A percentile compares a stretch with the other conserved stretches of the same genome.
These are phyloP conservation scores for Monodelphis domestica DNA, from an alignment of 2,797 vertebrate genomes.

Conservation along the genomic window DNA sequence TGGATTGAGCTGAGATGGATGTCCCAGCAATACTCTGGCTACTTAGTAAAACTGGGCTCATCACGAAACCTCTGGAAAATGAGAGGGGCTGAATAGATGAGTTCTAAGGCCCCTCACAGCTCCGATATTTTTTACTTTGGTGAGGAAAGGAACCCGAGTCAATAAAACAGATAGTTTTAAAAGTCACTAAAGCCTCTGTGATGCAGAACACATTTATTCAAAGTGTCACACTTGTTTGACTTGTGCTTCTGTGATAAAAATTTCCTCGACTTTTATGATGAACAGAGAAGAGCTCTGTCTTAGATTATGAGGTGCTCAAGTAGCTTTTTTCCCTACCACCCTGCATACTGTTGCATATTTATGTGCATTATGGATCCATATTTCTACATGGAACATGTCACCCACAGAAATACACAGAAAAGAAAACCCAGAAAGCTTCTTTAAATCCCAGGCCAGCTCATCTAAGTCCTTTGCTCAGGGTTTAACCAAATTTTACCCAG, in stretches of 20 bases:
- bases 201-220: slow-evolving; percentile 72
- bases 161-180: slow-evolving; percentile 66
- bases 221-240: slow-evolving; percentile 65
- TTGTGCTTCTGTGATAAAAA: slow-evolving; percentile 77
- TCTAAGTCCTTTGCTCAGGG: slow-evolving; percentile 46
- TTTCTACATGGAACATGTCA: slow-evolving; percentile 51
- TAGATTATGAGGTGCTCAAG: slow-evolving; percentile 59
- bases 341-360: slow-evolving; percentile 54
- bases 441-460: slow-evolving; percentile 20
- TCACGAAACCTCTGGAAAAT: neutral
- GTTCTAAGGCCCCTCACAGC: slow-evolving; percentile 1
- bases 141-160: slow-evolving; percentile 43
- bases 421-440: slow-evolving; percentile 23
- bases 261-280: slow-evolving; percentile 72
- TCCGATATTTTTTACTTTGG: neutral
- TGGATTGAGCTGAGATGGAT: neutral
- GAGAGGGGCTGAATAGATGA: neutral
- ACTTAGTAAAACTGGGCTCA: slow-evolving; percentile 21
- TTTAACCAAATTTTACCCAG: slow-evolving; percentile 74
- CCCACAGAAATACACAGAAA: slow-evolving; percentile 9
- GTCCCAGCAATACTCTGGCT: neutral
- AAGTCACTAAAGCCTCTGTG: slow-evolving; percentile 70
- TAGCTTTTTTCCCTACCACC: slow-evolving; percentile 62
- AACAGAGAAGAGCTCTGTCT: slow-evolving; percentile 37
- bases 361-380: slow-evolving; percentile 62